Evolutionary conservation across 1,140 invertebrate species (phyloP), one percentile per base, ranked within the genome.

Genomic region (Sesamia nonagrioides): DNA sequence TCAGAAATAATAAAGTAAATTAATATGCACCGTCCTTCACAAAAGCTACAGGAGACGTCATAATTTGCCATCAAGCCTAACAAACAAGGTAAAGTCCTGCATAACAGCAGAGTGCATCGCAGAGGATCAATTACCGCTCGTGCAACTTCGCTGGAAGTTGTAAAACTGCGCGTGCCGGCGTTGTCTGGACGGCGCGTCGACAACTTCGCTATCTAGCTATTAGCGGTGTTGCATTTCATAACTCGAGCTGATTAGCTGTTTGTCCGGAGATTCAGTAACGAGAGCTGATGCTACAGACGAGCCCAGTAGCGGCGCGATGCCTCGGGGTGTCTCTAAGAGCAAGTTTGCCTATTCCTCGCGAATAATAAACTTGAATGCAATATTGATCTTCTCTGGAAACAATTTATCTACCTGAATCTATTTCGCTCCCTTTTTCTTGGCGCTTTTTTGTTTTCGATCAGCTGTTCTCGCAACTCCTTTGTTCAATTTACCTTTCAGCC

Each of bases 141-240:
- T 27, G 68, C 42, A 79, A 83, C 79, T 77, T 78, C 42, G 56
- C 58, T 75, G 68, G 40, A 89, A 91, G 86, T 89, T 91, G 87
- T 91, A 87, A 88, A 89, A 88, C 78, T 84, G 74, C 71, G 63
- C 69, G 72, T 72, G 77, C 66, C 40, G 60, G 40, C 79, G 40
- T 75, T 48, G 56, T 48, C 72, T 17, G 40, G 40, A 33, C 66
- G 13, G 13, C 58, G 27, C 27, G 66, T 68, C 13, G 33, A 48
- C 50, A 91, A 92, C 89, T 88, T 88, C 50, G 76, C 82, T 84
- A 89, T 87, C 82, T 88, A 78, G 80, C 72, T 71, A 50, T 77
- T 77, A 68, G 48, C 15, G 77, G 73, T 87, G 83, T 85, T 83
- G 79, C 82, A 77, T 90, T 86, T 84, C 85, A 82, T 85, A 83